These are phyloP conservation scores for Scomber colias DNA, from an alignment of 2,113 vertebrate genomes.

Conservation along the genomic window DNA sequence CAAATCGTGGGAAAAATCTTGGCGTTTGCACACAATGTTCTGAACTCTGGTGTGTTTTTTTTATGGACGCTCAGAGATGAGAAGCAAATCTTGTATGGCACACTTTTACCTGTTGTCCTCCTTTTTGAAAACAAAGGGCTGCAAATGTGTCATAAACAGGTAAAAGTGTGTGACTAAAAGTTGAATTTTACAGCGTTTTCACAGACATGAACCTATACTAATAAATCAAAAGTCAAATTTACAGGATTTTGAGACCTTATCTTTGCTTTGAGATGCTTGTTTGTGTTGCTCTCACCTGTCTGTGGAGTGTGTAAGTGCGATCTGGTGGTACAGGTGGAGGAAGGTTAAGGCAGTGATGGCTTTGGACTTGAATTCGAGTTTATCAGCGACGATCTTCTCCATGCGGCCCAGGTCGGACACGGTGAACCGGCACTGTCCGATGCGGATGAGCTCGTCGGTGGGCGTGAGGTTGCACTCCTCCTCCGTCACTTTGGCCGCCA, in stretches of 20 bases:
- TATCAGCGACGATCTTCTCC: conserved; percentile 96
- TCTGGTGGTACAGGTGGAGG: conserved; percentile 95
- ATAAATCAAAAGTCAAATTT: no score
- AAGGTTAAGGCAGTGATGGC: conserved; percentile 98
- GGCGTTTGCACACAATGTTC: neutral
- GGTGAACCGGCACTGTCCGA: conserved; percentile 96
- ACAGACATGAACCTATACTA: no score
- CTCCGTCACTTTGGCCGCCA: conserved; percentile 91
- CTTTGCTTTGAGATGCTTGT: neutral
- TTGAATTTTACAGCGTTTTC: neutral
- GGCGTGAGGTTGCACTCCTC: conserved; percentile 91
- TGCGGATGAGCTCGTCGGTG: conserved; percentile 94
- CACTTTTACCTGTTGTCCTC: neutral
- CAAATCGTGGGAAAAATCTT: neutral
- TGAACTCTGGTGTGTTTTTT: neutral
- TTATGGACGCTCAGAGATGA: neutral
- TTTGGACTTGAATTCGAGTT: conserved; percentile 95
- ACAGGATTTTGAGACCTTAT: no score
- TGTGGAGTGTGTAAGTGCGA: conserved; percentile 89
- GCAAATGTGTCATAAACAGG: neutral
- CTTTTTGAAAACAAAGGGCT: neutral
- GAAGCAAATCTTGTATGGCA: neutral
- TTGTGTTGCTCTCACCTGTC: conserved; percentile 85
- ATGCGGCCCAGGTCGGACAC: conserved; percentile 94
- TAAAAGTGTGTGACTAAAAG: neutral